Base-by-base conservation (phyloP, 2,888 invertebrate species). In the Monochamus alternatus region DNA sequence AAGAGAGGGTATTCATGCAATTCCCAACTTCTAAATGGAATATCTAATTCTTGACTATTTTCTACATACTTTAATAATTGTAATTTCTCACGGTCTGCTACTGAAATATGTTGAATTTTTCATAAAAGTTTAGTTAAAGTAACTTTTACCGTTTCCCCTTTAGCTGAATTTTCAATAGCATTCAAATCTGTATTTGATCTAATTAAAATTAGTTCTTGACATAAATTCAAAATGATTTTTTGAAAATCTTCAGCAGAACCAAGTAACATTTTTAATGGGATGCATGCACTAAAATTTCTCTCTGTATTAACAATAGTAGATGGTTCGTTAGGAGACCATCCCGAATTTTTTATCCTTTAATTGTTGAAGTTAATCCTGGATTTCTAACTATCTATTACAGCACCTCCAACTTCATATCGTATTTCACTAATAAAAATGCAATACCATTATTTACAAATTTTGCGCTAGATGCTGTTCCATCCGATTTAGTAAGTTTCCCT, bases 401-500 rank as follows among this genome's bases (percentile, higher is more conserved):
- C 44, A 10, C 69, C 69, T 9, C 44, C 59, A 12, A 69, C 0
- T 44, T 69, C 69, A 10, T 31, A 59, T 10, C 55, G 52, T 4
- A 52, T 55, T 52, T 63, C 62, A 32, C 47, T 38, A 72, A 72
- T 22, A 72, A 31, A 14, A 14, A 67, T 5, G 66, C 66, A 7
- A 51, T 14, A 32, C 8, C 5, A 32, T 66, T 66, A 31, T 66
- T 66, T 1, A 8, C 55, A 8, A 55, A 14, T 9, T 67, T 55
- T 10, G n/a, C 22, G 51, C 55, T 12, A 9, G 32, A 7, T 10
- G 12, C 51, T 9, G 8, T 30, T n/a, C 5, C 51, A 14, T 64
- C 38, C 38, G 43, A 30, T 3, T 47, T 8, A 47, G 38, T 38
- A 51, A 30, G 47, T 65, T 2, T 47, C n/a, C n/a, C 65, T 47